phyloP scores from a whole-genome alignment of 1,140 invertebrate species.

The Drosophila orosa region DNA sequence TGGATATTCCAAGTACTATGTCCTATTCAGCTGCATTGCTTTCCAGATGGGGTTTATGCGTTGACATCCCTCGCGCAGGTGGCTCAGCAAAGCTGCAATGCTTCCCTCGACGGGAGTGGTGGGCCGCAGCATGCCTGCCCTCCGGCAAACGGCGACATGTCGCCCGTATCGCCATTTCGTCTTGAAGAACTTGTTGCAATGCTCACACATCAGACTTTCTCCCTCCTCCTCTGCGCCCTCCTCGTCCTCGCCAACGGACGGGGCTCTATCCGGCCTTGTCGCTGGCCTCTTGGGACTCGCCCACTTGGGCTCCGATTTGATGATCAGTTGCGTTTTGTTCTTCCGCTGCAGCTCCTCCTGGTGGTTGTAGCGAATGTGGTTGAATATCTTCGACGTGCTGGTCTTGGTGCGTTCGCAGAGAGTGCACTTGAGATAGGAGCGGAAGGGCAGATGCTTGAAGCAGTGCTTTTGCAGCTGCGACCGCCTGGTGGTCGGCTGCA shows the following conservation, averaged over 20 bases:
- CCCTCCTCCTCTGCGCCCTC: conserved; percentile 13
- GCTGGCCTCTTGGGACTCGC: conserved; percentile 5
- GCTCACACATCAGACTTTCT: conserved; percentile 26
- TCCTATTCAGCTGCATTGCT: conserved; percentile 26
- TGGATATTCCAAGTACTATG: not conserved
- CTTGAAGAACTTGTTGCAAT: conserved; percentile 50
- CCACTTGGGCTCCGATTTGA: conserved; percentile 62
- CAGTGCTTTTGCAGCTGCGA: conserved; percentile 71
- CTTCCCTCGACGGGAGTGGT: conserved; percentile 4
- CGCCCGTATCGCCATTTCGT: conserved; percentile 46
- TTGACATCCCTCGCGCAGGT: conserved; percentile 48
- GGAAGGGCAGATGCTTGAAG: conserved; percentile 75
- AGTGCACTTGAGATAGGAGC: conserved; percentile 71
- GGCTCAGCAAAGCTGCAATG: conserved; percentile 37
- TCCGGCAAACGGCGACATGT: conserved; percentile 33
- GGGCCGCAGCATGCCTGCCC: not conserved
- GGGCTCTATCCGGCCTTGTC: not conserved
- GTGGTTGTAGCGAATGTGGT: conserved; percentile 74
- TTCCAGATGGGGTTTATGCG: conserved; percentile 51
- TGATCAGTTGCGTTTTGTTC: conserved; percentile 63
- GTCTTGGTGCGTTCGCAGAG: conserved; percentile 75
- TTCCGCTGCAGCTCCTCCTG: conserved; percentile 62
- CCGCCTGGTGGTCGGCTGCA: conserved; percentile 50
- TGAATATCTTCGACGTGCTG: conserved; percentile 72
- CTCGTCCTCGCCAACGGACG: conserved; percentile 1